Base-by-base conservation (phyloP, 2,888 invertebrate species). In the Apodemia hepburni region DNA sequence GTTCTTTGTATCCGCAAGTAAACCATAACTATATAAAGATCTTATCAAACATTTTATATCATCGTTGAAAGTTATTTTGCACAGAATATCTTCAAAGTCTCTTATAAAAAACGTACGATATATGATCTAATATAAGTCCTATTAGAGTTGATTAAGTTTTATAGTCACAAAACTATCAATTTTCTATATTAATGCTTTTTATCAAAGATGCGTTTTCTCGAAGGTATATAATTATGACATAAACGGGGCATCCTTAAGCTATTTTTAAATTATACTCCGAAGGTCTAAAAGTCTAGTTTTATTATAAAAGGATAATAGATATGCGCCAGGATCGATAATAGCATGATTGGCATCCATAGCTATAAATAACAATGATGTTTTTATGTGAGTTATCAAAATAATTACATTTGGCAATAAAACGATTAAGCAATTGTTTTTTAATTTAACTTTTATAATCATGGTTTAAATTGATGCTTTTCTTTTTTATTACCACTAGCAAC, bases 131-230 rank as follows among this genome's bases (percentile, higher is more conserved):
- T 38, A 11, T 38, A 42, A 42, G 12, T 42, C 12, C 42, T 12
- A 42, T 42, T 15, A 42, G 42, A 54, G 54, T 11, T 27, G 51
- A 18, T 51, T 51, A 51, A 22, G 22, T 18, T 51, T 51, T 51
- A 51, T 51, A 27, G 51, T 22, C 17, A 49, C 18, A 17, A 22
- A 22, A 51, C 87, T 86, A 87, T 81, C 88, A 88, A 88, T 90
- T 88, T 86, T 84, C 80, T 85, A 84, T 87, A 88, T 89, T 83
- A 86, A 85, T 80, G 84, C 85, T 87, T 89, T 89, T 90, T 88
- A 84, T 86, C 79, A 69, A 76, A 77, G 75, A 74, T 79, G 77
- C 82, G 76, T 83, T 80, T 82, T 78, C 77, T 78, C 77, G 71
- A 76, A 72, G 73, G 84, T 78, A 84, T 84, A 79, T 89, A 85